These are phyloP conservation scores for Diorhabda sublineata DNA, from an alignment of 1,140 invertebrate species.

Conservation along the genomic window DNA sequence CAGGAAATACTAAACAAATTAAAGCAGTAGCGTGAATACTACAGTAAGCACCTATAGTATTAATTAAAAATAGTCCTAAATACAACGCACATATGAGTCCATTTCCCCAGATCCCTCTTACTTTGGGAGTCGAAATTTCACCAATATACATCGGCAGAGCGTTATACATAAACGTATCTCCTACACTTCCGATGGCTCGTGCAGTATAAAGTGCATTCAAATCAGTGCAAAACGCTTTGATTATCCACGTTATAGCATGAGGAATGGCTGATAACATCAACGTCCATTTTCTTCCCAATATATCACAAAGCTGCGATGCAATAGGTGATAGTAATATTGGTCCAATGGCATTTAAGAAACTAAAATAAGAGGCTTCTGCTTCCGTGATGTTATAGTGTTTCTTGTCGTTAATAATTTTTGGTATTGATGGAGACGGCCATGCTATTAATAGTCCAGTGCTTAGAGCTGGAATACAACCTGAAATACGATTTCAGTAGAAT, in stretches of 20 bases:
- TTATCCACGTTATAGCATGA: slow-evolving; percentile 26
- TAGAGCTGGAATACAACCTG: slow-evolving; percentile 7
- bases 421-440: slow-evolving; percentile 24
- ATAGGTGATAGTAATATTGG: slow-evolving; percentile 17
- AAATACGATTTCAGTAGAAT: neutral
- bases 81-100: slow-evolving; percentile 50
- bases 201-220: slow-evolving; percentile 28
- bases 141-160: slow-evolving; percentile 57
- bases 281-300: slow-evolving; percentile 31
- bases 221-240: slow-evolving; percentile 24
- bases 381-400: slow-evolving; percentile 24
- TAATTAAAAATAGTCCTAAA: slow-evolving; percentile 51
- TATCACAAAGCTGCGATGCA: slow-evolving; percentile 25
- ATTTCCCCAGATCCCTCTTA: slow-evolving; percentile 55
- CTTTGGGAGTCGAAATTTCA: slow-evolving; percentile 60
- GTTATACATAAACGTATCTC: slow-evolving; percentile 34
- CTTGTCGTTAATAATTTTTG: slow-evolving; percentile 21
- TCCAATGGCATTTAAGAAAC: slow-evolving; percentile 6
- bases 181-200: slow-evolving; percentile 34
- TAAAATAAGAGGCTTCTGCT: slow-evolving; percentile 19
- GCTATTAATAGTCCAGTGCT: slow-evolving; percentile 19
- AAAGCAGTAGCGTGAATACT: slow-evolving; percentile 20
- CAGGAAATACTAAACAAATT: slow-evolving; percentile 15
- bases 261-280: slow-evolving; percentile 28
- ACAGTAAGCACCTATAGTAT: slow-evolving; percentile 42